Percentiles rank a stretch among this genome's conserved stretches.
phyloP scores from a whole-genome alignment of 2,888 invertebrate species.

The Drosophila borealis region DNA sequence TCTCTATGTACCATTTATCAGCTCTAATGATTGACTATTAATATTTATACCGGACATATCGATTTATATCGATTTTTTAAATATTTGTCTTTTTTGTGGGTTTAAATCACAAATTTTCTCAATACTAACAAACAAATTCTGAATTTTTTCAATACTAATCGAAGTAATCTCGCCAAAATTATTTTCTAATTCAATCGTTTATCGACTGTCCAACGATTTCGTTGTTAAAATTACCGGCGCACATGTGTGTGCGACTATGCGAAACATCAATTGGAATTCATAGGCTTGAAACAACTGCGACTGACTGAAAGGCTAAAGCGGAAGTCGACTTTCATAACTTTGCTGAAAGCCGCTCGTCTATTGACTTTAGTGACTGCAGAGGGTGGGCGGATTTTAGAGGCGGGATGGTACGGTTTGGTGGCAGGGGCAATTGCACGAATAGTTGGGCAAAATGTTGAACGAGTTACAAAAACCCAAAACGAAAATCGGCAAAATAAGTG shows the following conservation, averaged over 20 bases:
- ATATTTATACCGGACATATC: too few relatives aligned
- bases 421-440: slow-evolving; percentile 64
- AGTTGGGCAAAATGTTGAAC: slow-evolving; percentile 74
- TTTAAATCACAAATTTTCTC: too few relatives aligned
- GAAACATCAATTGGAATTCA: slow-evolving; percentile 39
- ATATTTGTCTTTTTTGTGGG: too few relatives aligned
- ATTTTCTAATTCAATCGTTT: background rate
- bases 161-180: background rate
- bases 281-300: slow-evolving; percentile 36
- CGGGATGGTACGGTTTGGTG: background rate
- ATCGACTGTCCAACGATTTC: slow-evolving; percentile 6
- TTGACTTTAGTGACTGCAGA: slow-evolving; percentile 20
- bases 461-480: slow-evolving; percentile 60
- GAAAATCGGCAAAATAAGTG: slow-evolving; percentile 54
- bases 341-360: slow-evolving; percentile 63
- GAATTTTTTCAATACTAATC: background rate
- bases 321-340: slow-evolving; percentile 68
- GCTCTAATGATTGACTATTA: too few relatives aligned
- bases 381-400: too few relatives aligned
- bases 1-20: too few relatives aligned
- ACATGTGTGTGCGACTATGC: background rate
- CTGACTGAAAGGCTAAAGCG: slow-evolving; percentile 46
- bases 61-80: too few relatives aligned
- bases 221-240: background rate
- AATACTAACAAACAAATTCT: too few relatives aligned